Base-by-base conservation (phyloP, 2,888 invertebrate species). In the Dascillus cervinus region DNA sequence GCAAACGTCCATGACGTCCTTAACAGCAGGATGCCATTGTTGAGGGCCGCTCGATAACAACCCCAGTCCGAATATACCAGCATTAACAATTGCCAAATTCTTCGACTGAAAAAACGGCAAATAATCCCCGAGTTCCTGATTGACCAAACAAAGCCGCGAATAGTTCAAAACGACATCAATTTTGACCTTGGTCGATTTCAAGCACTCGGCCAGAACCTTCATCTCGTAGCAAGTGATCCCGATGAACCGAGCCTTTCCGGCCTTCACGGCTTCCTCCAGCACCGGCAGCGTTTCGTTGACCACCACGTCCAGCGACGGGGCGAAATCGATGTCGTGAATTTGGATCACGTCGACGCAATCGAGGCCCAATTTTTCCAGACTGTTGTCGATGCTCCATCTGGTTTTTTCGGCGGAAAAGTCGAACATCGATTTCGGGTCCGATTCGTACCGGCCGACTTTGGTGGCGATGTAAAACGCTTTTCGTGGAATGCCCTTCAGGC, bases 291-390 rank as follows among this genome's bases (percentile, higher is more conserved):
- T 91, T 65, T 95, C 91, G 29, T 84, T 81, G 1, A 92, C 48
- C 2, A 96, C 70, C 5, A 83, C 65, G 22, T 87, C 79, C 11
- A 79, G 60, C 39, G 75, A 78, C 3, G 82, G 76, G 0, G 88
- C 85, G 58, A 91, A 95, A 52, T 94, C 92, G 31, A 87, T 68
- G 54, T 96, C 95, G 54, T 95, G 95, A n/a, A 94, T 75, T 74
- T 92, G 91, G 53, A 95, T 78, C 13, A 95, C 64, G 59, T 96
- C 95, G 1, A 95, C 77, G 58, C 89, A 90, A 38, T 84, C 79
- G 34, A 94, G 52, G 1, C 81, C 79, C 8, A 96, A 68, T 9
- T 73, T 66, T 34, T 71, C 55, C 25, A 95, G 69, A 41, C 90
- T 91, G 29, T 71, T 73, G 31, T 87, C 77, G 5, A 96, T 73